Evolutionary conservation across 2,888 invertebrate genomes (phyloP), one percentile per base, ranked within the genome.

Genomic region (Sialis fuliginosa): DNA sequence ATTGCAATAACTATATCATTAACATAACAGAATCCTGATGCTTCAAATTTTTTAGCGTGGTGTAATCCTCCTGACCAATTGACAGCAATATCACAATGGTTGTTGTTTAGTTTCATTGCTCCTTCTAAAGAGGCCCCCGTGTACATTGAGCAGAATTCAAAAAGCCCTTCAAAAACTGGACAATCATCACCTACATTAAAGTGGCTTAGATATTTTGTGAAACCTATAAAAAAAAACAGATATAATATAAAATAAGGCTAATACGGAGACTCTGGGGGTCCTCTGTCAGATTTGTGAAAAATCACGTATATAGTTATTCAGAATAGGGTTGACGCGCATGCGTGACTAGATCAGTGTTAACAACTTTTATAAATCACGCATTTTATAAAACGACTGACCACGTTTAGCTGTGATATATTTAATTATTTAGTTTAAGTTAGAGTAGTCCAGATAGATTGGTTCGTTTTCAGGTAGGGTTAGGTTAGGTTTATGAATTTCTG

Each of bases 51-150:
- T 64, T 98, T 98, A 0, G 98, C 98, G 68, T 98, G 98, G 74
- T 98, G 98, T 46, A 98, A 68, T 0, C 98, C 98, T 6, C 98
- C 97, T 1, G 95, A 91, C 98, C 98, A 99, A 65, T 98, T 98
- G 39, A 99, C 86, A 8, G 97, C 97, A 52, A 98, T 95, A 65
- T 98, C 97, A 65, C 90, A 91, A 52, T 82, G 81, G 60, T 90
- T 85, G 57, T 92, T 90, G 61, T 97, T 98, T 0, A 98, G 65
- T 62, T 96, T 92, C 65, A 91, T 88, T 0, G 97, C 96, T 12
- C 96, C 96, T 62, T 97, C 96, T 44, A 98, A 65, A 0, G 96
- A 96, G 0, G 97, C 98, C 0, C 98, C 98, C 0, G 98, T 96
- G 61, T 97, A 98, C 86, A 93, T 79, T 46, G 89, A 89, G 62